Base-by-base conservation (phyloP, 2,888 invertebrate genomes). In the Thereva unica region DNA sequence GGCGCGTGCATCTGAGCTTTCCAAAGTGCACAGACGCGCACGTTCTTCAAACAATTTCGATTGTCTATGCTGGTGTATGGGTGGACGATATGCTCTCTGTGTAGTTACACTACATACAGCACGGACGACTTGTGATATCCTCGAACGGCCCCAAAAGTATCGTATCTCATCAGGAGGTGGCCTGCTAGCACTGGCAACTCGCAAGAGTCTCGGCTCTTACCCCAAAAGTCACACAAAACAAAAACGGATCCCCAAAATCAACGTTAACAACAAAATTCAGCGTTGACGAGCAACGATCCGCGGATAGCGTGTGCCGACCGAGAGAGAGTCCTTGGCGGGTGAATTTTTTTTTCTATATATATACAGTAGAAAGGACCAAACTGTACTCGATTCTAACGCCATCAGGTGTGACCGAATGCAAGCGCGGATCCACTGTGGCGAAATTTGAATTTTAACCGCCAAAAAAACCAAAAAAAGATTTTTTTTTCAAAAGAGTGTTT, bases 61-160 rank as follows among this genome's bases (percentile, higher is more conserved):
- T 64, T 44, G 37, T 3, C 42, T 37, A 5, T 44, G 10, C 12
- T 38, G 4, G 40, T 61, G 35, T 42, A 8, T 41, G 41, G 40
- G 8, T 63, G 52, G 52, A 10, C 44, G 40, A 23, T 7, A 23
- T 42, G 49, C 61, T 52, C 23, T 5, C 42, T 49, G 50, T 64
- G 53, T 53, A 44, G 42, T 23, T 23, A 23, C 2, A 7, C 10
- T 44, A 44, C 37, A 55, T 10, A 34, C 49, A 12, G 40, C 12
- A 37, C 47, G 54, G 40, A 54, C 54, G 47, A 64, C 57, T 66
- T 66, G 42, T 66, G 57, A 66, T 57, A 66, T 66, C 52, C 57
- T 66, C 66, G 52, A 66, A 67, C 53, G 49, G 63, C 55, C 61
- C 67, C 63, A 67, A 67, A 67, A 67, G 53, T 54, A 53, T 63